Conservation (phyloP, 2,888 invertebrate species). For the Dolichopus griseipennis region DNA sequence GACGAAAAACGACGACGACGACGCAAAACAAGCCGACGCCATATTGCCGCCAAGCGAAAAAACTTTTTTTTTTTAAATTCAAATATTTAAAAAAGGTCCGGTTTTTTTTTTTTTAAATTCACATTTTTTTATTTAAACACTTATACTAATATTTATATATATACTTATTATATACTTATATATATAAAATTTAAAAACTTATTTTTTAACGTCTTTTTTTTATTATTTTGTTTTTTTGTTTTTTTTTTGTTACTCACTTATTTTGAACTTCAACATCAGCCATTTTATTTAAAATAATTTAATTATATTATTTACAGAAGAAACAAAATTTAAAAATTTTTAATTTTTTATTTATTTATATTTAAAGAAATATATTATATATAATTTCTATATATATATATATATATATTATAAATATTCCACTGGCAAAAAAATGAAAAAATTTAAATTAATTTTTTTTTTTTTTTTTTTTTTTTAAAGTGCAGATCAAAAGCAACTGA, state of each 20-base stretch:
- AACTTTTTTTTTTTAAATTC: background rate
- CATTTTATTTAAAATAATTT: conserved; percentile 34
- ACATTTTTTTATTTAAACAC: background rate
- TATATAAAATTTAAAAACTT: background rate
- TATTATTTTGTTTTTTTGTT: too few relatives aligned
- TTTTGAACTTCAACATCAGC: conserved; percentile 44
- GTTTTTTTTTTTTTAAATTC: conserved; percentile 3
- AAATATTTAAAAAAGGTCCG: conserved; percentile 12
- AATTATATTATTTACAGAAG: conserved; percentile 18
- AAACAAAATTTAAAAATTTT: background rate
- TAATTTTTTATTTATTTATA: background rate
- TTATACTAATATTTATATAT: background rate
- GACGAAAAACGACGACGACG: conserved; percentile 2
- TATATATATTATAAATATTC: background rate
- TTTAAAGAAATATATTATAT: background rate
- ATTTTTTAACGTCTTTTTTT: background rate
- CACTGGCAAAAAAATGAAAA: background rate
- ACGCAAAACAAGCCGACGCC: conserved; percentile 25
- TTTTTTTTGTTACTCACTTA: conserved; percentile 39
- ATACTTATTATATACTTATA: too few relatives aligned
- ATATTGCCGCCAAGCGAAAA: conserved; percentile 29
- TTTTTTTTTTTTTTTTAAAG: too few relatives aligned
- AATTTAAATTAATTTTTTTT: too few relatives aligned
- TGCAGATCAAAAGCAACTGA: conserved; percentile 5
- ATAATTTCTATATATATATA: background rate